Base-by-base conservation (phyloP, 2,888 invertebrate species). In the Graphium colonna region DNA sequence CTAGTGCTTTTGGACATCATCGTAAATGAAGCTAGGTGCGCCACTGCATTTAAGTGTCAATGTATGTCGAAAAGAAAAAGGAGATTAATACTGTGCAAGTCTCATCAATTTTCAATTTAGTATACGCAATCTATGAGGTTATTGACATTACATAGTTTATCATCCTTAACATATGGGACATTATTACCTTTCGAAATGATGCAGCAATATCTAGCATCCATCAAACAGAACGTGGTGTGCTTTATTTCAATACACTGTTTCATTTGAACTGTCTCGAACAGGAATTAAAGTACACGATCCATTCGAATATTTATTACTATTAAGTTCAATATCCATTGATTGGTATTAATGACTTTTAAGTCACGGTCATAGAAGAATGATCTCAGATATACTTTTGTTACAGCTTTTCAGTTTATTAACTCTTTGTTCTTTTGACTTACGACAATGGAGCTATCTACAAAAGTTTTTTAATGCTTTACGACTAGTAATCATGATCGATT, bases 71-170 rank as follows among this genome's bases (percentile, higher is more conserved):
- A 52, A 33, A 39, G 45, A 45, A 39, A 51, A 44, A 44, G 39
- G 43, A 48, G 43, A 53, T 48, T 53, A 43, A 48, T 49, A 43
- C 18, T 33, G 28, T 16, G 47, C 36, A 33, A 31, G 44, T 39
- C 45, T 53, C 53, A 53, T 53, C 48, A 49, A 49, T 49, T 53
- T 53, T 53, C 53, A 53, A 53, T 53, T 53, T 49, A 49, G 39
- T 33, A 15, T 21, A 52, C 31, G 44, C 48, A 49, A 53, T 43
- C 48, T 53, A 26, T 26, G 42, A 39, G 28, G 42, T 33, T 53
- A 53, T 49, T 44, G 53, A 53, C 53, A 53, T 49, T 18, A 43
- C 38, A 40, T 53, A 53, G 43, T 53, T 53, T 49, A 40, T 53
- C 48, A 53, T 53, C 31, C 43, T 53, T 40, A 53, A 44, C 53